phyloP scores from a whole-genome alignment of 2,113 vertebrate species.

The Phalacrocorax aristotelis region DNA sequence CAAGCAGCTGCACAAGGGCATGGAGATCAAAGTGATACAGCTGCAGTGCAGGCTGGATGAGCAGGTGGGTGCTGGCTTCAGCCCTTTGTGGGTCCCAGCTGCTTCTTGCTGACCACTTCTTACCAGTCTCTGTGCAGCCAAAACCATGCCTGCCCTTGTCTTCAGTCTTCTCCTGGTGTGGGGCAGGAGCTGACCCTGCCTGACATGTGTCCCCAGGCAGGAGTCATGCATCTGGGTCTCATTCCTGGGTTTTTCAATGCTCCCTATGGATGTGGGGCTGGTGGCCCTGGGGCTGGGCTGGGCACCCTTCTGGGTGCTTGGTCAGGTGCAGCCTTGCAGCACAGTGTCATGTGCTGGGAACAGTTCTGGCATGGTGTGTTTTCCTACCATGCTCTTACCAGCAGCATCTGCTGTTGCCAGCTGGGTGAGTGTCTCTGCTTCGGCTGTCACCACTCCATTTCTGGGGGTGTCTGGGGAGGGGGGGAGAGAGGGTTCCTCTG shows the following conservation, averaged over 20 bases:
- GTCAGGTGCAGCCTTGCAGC: not conserved
- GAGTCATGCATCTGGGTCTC: not conserved
- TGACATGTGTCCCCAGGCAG: accelerated
- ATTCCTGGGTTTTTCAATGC: not conserved
- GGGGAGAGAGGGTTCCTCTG: not conserved
- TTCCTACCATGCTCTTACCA: accelerated
- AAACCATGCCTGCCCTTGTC: not conserved
- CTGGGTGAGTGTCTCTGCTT: not conserved
- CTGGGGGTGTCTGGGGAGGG: not conserved
- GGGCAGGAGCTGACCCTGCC: not conserved
- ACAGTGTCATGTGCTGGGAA: not conserved
- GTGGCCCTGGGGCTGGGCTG: not conserved
- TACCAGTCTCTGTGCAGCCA: too few species aligned
- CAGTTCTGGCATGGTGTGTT: accelerated
- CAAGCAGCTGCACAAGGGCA: slow-evolving; percentile 78
- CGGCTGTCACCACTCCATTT: not conserved
- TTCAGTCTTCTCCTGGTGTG: not conserved
- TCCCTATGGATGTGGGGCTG: not conserved
- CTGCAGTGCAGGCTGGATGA: slow-evolving; percentile 77
- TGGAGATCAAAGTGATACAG: slow-evolving; percentile 82
- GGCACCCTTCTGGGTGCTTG: not conserved
- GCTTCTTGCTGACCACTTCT: too few species aligned
- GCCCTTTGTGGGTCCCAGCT: accelerated
- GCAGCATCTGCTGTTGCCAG: accelerated
- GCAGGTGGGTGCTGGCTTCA: slow-evolving; percentile 42